Evolutionary conservation across 2,888 invertebrate genomes (phyloP).

Genomic region (Hirtodrosophila histrioides): DNA sequence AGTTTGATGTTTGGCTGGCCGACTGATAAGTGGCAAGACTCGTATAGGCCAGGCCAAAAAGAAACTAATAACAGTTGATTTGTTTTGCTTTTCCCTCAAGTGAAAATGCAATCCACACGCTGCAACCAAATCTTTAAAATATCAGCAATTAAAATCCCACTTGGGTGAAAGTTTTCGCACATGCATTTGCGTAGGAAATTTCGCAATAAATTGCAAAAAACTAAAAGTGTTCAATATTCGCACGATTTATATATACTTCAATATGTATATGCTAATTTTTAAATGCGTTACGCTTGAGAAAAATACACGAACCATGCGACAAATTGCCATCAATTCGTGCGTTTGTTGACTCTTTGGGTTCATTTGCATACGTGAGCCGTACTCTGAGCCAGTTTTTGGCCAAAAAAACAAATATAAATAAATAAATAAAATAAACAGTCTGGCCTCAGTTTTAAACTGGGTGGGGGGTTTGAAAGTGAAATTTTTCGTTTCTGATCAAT

Average conservation of each 20-base stretch:
- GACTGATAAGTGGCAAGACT: conserved; percentile 41
- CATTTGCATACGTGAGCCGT: conserved; percentile 56
- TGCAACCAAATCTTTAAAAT: conserved; percentile 42
- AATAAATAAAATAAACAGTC: conserved; percentile 17
- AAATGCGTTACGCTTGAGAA: conserved; percentile 45
- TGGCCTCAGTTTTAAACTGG: conserved; percentile 32
- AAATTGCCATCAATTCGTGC: conserved; percentile 66
- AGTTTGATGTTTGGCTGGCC: conserved; percentile 43
- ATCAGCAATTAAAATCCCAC: conserved; percentile 63
- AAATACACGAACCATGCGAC: conserved; percentile 48
- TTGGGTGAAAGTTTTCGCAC: conserved; percentile 67
- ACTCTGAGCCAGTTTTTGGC: conserved; percentile 57
- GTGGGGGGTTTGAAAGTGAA: conserved; percentile 63
- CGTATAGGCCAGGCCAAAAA: conserved; percentile 13
- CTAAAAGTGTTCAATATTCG: conserved; percentile 60
- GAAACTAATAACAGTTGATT: conserved; percentile 57
- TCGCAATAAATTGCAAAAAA: conserved; percentile 53
- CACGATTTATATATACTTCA: conserved; percentile 35
- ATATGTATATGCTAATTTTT: conserved; percentile 59
- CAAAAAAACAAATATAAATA: conserved; percentile 15
- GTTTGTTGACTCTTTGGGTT: conserved; percentile 68
- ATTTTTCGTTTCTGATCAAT: conserved; percentile 38
- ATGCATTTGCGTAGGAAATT: conserved; percentile 54
- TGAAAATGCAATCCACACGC: conserved; percentile 32
- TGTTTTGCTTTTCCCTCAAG: conserved; percentile 24